phyloP scores from a whole-genome alignment of 2,888 invertebrate genomes.

The Cheilosia urbana region DNA sequence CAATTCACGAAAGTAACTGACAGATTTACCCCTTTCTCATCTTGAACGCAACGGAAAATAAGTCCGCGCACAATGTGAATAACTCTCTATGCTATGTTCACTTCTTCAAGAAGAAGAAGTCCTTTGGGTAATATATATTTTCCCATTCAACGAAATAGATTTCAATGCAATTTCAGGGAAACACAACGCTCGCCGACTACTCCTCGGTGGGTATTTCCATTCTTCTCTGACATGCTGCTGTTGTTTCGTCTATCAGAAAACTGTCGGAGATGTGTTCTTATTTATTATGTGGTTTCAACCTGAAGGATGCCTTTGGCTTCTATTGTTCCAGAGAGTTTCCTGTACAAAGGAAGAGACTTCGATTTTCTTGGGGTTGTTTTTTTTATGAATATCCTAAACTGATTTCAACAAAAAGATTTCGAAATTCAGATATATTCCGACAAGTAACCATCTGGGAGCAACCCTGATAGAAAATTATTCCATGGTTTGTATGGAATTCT shows the following conservation, averaged over 20 bases:
- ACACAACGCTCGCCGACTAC: conserved; percentile 23
- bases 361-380: neutral
- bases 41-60: too few species aligned
- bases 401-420: conserved; percentile 30
- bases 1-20: conserved; percentile 22
- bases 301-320: conserved; percentile 3
- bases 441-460: conserved; percentile 43
- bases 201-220: conserved; percentile 15
- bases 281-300: conserved; percentile 25
- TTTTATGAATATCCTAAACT: neutral
- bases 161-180: conserved; percentile 21
- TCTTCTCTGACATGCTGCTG: conserved; percentile 39
- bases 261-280: conserved; percentile 16
- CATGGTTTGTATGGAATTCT: neutral
- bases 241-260: neutral
- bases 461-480: conserved; percentile 31
- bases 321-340: conserved; percentile 6
- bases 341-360: neutral
- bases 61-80: neutral
- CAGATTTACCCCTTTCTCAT: conserved; percentile 7
- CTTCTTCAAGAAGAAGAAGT: neutral
- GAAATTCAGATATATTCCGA: conserved; percentile 35
- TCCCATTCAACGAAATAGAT: conserved; percentile 28
- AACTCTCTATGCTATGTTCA: neutral
- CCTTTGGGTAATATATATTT: conserved; percentile 40